Percentiles rank a stretch among this genome's conserved stretches.
phyloP scores from a whole-genome alignment of 2,888 invertebrate species.

The Diaperis boleti region DNA sequence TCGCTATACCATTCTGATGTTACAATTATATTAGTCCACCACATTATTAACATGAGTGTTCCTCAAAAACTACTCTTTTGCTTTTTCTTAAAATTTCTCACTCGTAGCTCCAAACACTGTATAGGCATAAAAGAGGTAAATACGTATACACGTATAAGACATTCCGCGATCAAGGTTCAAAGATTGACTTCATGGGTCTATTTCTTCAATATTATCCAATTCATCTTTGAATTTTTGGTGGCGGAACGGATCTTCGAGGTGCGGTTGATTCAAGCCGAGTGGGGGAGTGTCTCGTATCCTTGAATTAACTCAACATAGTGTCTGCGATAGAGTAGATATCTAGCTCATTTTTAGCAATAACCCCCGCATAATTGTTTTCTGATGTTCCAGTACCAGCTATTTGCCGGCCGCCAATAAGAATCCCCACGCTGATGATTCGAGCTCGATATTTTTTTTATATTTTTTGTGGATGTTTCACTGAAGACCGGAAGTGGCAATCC shows the following conservation, averaged over 20 bases:
- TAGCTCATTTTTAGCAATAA: conserved; percentile 47
- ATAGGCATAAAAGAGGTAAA: too few species aligned
- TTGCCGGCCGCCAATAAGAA: conserved; percentile 66
- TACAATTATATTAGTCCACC: too few species aligned
- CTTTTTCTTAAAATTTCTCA: background rate
- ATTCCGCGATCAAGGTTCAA: background rate
- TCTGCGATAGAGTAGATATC: conserved; percentile 41
- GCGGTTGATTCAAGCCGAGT: conserved; percentile 7
- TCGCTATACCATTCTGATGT: too few species aligned
- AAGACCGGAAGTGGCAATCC: conserved; percentile 62
- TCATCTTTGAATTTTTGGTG: background rate
- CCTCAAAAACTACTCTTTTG: too few species aligned
- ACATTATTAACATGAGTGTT: too few species aligned
- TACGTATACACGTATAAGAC: background rate
- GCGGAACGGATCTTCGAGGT: background rate
- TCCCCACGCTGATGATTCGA: conserved; percentile 59
- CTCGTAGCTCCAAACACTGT: background rate
- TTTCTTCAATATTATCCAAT: background rate
- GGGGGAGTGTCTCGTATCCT: conserved; percentile 45
- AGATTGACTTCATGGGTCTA: background rate
- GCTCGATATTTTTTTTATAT: conserved; percentile 53
- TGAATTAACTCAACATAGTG: conserved; percentile 15
- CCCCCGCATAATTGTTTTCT: conserved; percentile 62
- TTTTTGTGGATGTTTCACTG: conserved; percentile 54
- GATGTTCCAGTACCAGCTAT: conserved; percentile 67